These are phyloP conservation scores for Teleogryllus occipitalis DNA, from an alignment of 1,140 invertebrate species.

Conservation along the genomic window DNA sequence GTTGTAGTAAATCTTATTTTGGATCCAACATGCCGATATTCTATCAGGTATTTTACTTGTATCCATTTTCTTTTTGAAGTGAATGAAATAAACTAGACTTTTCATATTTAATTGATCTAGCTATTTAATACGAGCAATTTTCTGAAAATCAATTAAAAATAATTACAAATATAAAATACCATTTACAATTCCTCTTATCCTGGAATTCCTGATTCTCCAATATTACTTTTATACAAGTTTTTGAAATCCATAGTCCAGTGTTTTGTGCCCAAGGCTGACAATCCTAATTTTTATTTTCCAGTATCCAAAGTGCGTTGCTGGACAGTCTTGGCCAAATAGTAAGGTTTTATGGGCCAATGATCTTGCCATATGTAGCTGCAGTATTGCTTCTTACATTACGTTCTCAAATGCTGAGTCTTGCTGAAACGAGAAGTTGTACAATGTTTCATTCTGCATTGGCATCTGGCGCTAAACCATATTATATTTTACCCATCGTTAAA, in stretches of 20 bases:
- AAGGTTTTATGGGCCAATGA: constrained; percentile 35
- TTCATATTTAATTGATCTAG: too few species aligned
- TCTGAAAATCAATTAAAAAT: too few species aligned
- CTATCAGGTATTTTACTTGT: constrained; percentile 37
- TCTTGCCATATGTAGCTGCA: constrained; percentile 36
- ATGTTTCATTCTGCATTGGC: constrained; percentile 37
- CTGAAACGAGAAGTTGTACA: constrained; percentile 28
- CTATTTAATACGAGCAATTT: too few species aligned
- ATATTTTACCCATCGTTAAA: constrained; percentile 33
- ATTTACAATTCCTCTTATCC: too few species aligned
- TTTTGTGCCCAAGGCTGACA: not conserved
- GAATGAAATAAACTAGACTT: not conserved
- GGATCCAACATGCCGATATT: constrained; percentile 50
- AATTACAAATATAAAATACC: too few species aligned
- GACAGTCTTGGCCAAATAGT: constrained; percentile 35
- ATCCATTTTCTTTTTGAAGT: not conserved
- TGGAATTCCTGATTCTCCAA: too few species aligned
- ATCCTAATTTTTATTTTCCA: constrained; percentile 25
- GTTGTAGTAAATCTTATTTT: constrained; percentile 35
- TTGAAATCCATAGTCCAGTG: too few species aligned
- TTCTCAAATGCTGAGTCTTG: constrained; percentile 32
- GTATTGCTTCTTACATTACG: constrained; percentile 36
- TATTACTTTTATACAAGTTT: too few species aligned
- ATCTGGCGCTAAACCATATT: constrained; percentile 37
- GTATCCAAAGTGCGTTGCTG: constrained; percentile 31